Evolutionary conservation across 2,888 invertebrate species (phyloP).

Genomic region (Hypercompe scribonia): DNA sequence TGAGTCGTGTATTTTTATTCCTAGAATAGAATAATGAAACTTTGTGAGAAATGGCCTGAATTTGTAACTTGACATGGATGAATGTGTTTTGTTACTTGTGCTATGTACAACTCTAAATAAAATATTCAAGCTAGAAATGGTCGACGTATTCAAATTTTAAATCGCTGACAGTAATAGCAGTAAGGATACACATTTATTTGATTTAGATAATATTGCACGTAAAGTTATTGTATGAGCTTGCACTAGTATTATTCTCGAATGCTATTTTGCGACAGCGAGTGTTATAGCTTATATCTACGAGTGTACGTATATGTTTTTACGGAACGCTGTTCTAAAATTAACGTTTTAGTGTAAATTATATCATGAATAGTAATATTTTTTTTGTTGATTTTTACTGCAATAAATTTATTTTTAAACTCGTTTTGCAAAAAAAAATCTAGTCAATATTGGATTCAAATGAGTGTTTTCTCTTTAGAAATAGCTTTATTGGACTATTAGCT

Average conservation of each 20-base stretch:
- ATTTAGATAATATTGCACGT: neutral
- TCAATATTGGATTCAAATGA: neutral
- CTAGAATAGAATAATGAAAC: conserved; percentile 19
- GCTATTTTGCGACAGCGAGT: neutral
- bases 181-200: neutral
- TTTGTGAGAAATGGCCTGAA: conserved; percentile 15
- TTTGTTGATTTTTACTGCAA: too few species aligned
- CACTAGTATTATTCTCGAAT: neutral
- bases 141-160: conserved; percentile 7
- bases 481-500: too few species aligned
- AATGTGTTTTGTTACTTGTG: conserved; percentile 23
- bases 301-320: neutral
- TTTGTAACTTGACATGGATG: conserved; percentile 25
- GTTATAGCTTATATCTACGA: neutral
- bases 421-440: neutral
- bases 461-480: too few species aligned
- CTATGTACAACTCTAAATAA: conserved; percentile 7
- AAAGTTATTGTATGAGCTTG: neutral
- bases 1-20: conserved; percentile 28
- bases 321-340: neutral
- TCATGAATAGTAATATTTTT: too few species aligned
- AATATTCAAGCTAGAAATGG: conserved; percentile 7
- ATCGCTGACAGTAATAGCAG: neutral
- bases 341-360: too few species aligned
- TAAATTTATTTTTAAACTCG: neutral